These are phyloP conservation scores for Chauna torquata DNA, from an alignment of 2,113 vertebrate species.

Conservation along the genomic window DNA sequence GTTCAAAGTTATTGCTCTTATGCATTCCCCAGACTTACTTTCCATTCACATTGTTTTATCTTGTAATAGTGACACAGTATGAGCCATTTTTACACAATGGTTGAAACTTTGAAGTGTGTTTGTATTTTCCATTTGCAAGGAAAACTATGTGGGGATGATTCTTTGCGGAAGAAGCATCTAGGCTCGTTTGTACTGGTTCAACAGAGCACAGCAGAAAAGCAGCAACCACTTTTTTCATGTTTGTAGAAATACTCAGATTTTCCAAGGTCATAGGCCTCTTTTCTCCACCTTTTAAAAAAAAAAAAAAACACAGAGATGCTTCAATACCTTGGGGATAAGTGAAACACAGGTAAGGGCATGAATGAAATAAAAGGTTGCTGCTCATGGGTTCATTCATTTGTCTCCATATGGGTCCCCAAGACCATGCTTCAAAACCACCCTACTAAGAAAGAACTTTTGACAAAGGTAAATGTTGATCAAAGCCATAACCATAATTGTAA, in stretches of 20 bases:
- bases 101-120: not conserved
- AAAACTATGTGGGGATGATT: not conserved
- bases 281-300: not conserved
- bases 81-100: not conserved
- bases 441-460: not conserved
- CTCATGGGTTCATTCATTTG: not conserved
- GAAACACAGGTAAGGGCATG: not conserved
- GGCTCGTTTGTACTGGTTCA: slow-evolving; percentile 7
- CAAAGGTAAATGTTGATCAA: slow-evolving; percentile 33
- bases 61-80: not conserved
- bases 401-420: not conserved
- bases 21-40: not conserved
- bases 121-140: slow-evolving; percentile 28
- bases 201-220: not conserved
- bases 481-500: not conserved
- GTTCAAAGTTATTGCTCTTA: not conserved
- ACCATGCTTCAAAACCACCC: not conserved
- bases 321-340: not conserved
- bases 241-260: slow-evolving; percentile 14
- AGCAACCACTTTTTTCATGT: not conserved
- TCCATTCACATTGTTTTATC: not conserved
- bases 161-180: not conserved
- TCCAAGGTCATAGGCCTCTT: slow-evolving; percentile 32
- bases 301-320: not conserved
- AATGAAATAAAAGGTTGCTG: not conserved